Evolutionary conservation across 2,113 vertebrate species (phyloP).

Genomic region (Oophaga pumilio): DNA sequence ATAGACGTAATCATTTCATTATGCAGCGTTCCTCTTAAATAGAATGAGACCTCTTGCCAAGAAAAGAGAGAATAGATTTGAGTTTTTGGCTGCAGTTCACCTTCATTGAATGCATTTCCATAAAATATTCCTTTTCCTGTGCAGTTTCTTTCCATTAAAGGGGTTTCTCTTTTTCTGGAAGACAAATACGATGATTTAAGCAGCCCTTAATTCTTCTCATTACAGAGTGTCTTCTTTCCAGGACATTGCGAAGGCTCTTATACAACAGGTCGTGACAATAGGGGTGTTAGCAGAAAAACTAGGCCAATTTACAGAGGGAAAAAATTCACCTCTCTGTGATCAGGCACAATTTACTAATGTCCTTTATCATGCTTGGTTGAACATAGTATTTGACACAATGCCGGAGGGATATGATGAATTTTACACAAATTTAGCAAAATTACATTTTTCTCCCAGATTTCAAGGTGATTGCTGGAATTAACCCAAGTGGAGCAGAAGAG

Average conservation of each 20-base stretch:
- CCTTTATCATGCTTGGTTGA: constrained; percentile 27
- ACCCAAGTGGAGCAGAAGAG: background rate
- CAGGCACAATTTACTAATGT: constrained; percentile 44
- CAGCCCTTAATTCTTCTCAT: constrained; percentile 31
- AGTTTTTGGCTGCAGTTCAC: constrained; percentile 22
- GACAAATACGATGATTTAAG: constrained; percentile 26
- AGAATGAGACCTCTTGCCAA: constrained; percentile 12
- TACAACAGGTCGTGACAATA: constrained; percentile 1
- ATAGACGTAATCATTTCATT: constrained; percentile 31
- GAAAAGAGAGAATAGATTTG: background rate
- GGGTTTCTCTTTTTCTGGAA: background rate
- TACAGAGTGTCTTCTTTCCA: constrained; percentile 18
- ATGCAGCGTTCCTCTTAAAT: background rate
- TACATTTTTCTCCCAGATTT: constrained; percentile 12
- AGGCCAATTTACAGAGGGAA: constrained; percentile 28
- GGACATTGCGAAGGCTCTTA: background rate
- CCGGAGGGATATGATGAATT: constrained; percentile 20
- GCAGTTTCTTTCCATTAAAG: background rate
- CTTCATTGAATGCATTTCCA: constrained; percentile 42
- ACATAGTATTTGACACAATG: constrained; percentile 33
- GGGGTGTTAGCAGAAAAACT: constrained; percentile 8
- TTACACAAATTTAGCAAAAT: constrained; percentile 37
- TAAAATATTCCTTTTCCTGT: constrained; percentile 29
- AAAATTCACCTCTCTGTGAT: constrained; percentile 33
- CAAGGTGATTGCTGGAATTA: constrained; percentile 7